Base-by-base conservation (phyloP, 2,888 invertebrate genomes). In the Sinelater perroti region DNA sequence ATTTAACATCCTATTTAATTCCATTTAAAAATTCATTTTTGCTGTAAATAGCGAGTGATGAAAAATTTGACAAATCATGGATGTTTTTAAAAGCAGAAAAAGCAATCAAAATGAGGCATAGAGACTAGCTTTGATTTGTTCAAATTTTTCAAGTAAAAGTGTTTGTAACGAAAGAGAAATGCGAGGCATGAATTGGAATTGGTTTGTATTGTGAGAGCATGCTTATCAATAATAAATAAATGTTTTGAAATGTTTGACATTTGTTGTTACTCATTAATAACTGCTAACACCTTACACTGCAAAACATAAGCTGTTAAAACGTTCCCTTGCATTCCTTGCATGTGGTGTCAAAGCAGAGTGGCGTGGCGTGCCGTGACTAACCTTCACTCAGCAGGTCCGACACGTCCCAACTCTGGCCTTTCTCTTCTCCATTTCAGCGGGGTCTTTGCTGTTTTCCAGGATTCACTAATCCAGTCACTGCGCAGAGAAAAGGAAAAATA, bases 401-500 rank as follows among this genome's bases (percentile, higher is more conserved):
- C 75, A 74, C 65, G 71, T 77, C 79, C 79, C 78, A 75, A 78
- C 74, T 76, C 71, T 79, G 74, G 73, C 67, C 70, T 78, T 75
- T 81, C 80, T 81, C 78, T 79, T 77, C 81, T 80, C 81, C 80
- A 82, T 84, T 86, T 84, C 86, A 91, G 89, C 88, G 90, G 71
- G 90, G 88, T 74, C 85, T 90, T 73, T 91, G 91, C 86, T 91
- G 90, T 84, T 90, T 91, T 86, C 89, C 90, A 85, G 87, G 87
- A 83, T 85, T 88, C 86, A 80, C 87, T 86, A 84, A 87, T 86
- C 83, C 87, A 85, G 82, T 87, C 85, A 80, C 85, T 86, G 78
- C 85, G 85, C 82, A 85, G 83, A 81, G 87, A 87, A 86, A 87
- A 84, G 85, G 86, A 84, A 86, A 87, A 86, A 82, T 87, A 83